A percentile compares a stretch with the other conserved stretches of the same genome.
phyloP scores from a whole-genome alignment of 2,113 vertebrate species.

The Leucopternis melanops region DNA sequence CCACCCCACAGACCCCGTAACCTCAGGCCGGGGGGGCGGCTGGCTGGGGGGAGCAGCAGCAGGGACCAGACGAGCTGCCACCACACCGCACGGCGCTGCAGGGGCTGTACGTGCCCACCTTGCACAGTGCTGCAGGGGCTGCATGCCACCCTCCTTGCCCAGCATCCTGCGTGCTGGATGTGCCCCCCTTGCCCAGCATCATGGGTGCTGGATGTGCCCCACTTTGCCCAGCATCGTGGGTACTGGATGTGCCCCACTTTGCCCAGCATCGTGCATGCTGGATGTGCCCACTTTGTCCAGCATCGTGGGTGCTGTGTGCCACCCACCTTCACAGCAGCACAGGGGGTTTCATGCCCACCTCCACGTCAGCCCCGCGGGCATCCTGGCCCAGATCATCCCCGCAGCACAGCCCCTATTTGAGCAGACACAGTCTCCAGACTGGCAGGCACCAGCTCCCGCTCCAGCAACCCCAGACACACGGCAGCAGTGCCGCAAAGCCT shows the following conservation, averaged over 20 bases:
- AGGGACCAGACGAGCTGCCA: not conserved
- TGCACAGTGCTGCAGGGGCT: not conserved
- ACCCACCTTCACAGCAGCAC: not conserved
- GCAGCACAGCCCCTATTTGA: not conserved
- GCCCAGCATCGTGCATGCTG: not conserved
- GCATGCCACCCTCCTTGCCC: not conserved
- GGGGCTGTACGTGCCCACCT: not conserved
- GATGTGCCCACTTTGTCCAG: accelerated
- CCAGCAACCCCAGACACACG: not conserved
- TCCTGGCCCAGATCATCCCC: not conserved
- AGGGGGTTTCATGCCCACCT: not conserved
- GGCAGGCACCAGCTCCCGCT: too few relatives aligned
- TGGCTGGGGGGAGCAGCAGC: too few relatives aligned
- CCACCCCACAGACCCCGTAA: not conserved
- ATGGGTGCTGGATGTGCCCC: not conserved
- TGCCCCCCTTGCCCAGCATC: not conserved
- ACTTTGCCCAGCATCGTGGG: not conserved
- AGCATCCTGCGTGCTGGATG: not conserved
- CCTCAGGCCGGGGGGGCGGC: accelerated
- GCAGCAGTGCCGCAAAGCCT: not conserved
- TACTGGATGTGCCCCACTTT: not conserved
- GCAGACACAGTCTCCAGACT: not conserved
- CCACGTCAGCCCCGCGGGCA: accelerated
- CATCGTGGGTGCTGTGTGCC: not conserved
- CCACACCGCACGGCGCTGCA: accelerated